phyloP scores from a whole-genome alignment of 2,797 vertebrate genomes.

The Artibeus lituratus region DNA sequence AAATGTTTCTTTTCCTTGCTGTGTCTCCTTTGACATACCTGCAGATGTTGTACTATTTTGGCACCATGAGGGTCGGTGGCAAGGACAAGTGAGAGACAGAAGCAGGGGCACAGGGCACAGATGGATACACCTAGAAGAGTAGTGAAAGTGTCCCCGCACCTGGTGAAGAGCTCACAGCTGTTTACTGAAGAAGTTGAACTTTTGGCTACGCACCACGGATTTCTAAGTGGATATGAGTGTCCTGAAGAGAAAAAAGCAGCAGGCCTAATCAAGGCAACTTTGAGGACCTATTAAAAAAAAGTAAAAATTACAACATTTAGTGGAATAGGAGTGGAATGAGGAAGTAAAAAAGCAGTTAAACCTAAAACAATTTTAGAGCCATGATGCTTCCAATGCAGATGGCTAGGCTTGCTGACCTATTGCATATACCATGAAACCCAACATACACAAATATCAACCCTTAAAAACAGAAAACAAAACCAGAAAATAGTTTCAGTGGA shows the following conservation, averaged over 20 bases:
- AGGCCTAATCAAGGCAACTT: neutral
- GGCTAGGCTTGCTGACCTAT: neutral
- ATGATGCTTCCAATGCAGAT: neutral
- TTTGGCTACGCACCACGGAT: neutral
- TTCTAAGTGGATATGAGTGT: neutral
- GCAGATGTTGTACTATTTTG: neutral
- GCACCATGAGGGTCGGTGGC: neutral
- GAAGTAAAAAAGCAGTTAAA: neutral
- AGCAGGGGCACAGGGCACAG: neutral
- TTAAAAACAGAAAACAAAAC: neutral
- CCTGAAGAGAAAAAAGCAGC: neutral
- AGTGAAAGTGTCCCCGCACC: rapidly evolving
- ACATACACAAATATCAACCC: neutral
- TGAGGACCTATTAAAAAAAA: neutral
- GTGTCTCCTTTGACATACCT: neutral
- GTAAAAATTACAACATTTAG: neutral
- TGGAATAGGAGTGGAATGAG: neutral
- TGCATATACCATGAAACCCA: neutral
- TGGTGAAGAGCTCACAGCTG: neutral
- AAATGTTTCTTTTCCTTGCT: neutral
- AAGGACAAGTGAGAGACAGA: neutral
- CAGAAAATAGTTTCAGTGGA: neutral
- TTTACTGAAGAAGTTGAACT: neutral
- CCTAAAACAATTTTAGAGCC: neutral
- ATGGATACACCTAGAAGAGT: neutral